These are phyloP conservation scores for Oscheius myriophilus DNA, from an alignment of 2,888 invertebrate species.

Conservation along the genomic window DNA sequence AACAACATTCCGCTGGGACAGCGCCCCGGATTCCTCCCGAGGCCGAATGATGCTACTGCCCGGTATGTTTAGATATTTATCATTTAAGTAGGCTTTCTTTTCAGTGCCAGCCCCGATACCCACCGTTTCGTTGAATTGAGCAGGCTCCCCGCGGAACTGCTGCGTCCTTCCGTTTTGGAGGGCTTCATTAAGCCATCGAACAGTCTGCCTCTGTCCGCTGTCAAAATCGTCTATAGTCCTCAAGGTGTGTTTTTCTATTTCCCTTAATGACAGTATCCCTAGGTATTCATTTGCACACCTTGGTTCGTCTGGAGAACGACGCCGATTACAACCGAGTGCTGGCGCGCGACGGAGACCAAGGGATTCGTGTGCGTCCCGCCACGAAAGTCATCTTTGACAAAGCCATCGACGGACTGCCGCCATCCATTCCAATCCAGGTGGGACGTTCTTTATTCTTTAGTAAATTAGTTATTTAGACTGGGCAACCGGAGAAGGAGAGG, in stretches of 20 bases:
- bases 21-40: no score
- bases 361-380: conserved; percentile 56
- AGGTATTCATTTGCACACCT: conserved; percentile 50
- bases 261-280: conserved; percentile 1
- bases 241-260: conserved; percentile 33
- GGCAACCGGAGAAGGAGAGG: conserved; percentile 5
- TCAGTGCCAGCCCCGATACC: not conserved
- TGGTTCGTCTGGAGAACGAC: conserved; percentile 51
- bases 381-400: conserved; percentile 44
- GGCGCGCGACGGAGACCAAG: conserved; percentile 54
- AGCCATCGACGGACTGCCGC: conserved; percentile 43
- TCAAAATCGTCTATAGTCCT: conserved; percentile 53
- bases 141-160: conserved; percentile 53
- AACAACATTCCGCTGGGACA: no score
- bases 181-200: conserved; percentile 51
- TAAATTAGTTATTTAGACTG: not conserved
- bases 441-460: not conserved
- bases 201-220: conserved; percentile 53
- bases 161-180: conserved; percentile 51
- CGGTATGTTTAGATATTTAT: no score
- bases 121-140: conserved; percentile 51
- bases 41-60: no score
- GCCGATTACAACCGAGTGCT: conserved; percentile 50
- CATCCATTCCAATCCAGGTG: not conserved
- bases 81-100: no score